A percentile compares a stretch with the other conserved stretches of the same genome.
Evolutionary conservation across 1,140 invertebrate genomes (phyloP).

Genomic region (Drosophila varians): DNA sequence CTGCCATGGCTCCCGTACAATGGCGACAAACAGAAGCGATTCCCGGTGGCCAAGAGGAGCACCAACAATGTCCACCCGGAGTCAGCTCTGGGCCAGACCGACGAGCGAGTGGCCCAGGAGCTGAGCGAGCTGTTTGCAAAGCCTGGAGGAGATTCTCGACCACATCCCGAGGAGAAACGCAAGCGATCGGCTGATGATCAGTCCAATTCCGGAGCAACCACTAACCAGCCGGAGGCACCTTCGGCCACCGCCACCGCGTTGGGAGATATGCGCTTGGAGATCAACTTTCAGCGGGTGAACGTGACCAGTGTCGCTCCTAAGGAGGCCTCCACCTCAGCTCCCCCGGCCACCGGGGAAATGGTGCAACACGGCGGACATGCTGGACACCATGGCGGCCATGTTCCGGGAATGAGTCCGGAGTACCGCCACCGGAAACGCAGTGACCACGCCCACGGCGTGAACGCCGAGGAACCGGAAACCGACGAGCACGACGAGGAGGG

Average conservation of each 20-base stretch:
- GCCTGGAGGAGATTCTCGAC: slow-evolving; percentile 41
- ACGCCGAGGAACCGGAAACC: slow-evolving; percentile 79
- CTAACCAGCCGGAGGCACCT: slow-evolving; percentile 26
- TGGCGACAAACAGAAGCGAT: slow-evolving; percentile 85
- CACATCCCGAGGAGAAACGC: slow-evolving; percentile 83
- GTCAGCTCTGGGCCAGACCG: slow-evolving; percentile 57
- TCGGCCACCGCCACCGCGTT: slow-evolving; percentile 47
- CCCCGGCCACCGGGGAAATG: slow-evolving; percentile 34
- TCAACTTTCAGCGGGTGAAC: slow-evolving; percentile 69
- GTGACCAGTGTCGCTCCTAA: slow-evolving; percentile 40
- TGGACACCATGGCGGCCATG: slow-evolving; percentile 43
- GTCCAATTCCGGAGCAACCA: slow-evolving; percentile 67
- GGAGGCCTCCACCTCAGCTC: slow-evolving; percentile 29
- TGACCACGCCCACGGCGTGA: slow-evolving; percentile 69
- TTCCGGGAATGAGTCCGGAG: slow-evolving; percentile 30
- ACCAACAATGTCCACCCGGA: slow-evolving; percentile 58
- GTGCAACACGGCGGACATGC: slow-evolving; percentile 57
- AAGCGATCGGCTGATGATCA: slow-evolving; percentile 83
- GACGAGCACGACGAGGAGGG: slow-evolving; percentile 84
- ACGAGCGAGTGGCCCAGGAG: slow-evolving; percentile 81
- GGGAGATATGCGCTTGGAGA: slow-evolving; percentile 72
- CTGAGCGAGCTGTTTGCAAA: slow-evolving; percentile 84
- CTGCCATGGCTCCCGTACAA: slow-evolving; percentile 81
- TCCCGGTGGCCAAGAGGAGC: slow-evolving; percentile 87
- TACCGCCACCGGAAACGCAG: slow-evolving; percentile 77